Evolutionary conservation across 1,140 invertebrate species (phyloP), one percentile per base, ranked within the genome.

Genomic region (Lepidostoma basale): DNA sequence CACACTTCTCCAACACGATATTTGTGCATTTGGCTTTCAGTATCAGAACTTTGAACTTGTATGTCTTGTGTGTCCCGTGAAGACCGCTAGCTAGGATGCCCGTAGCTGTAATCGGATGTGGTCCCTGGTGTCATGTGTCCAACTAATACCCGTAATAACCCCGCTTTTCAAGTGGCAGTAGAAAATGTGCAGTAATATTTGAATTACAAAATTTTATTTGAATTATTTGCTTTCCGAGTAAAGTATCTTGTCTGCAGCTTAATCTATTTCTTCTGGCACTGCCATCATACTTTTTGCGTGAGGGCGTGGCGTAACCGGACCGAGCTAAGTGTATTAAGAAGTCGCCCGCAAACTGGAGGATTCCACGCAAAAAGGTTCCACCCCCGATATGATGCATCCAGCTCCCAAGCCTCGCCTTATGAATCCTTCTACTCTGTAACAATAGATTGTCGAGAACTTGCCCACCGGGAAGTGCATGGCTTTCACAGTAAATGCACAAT

Each of bases 181-280:
- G 54, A 59, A 36, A n/a, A 12, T 36, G 26, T 12, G 30, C 54
- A 39, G 23, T 59, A 45, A 45, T 36, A 59, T 58, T 22, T 58
- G 30, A 18, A 39, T 59, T 59, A 22, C n/a, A n/a, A n/a, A n/a
- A n/a, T 59, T 22, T 59, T 10, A 45, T 45, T 45, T 2, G 8
- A 36, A 36, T 36, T 3, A 40, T 59, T 59, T 58, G 30, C 36
- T 39, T 59, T 59, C 12, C 18, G 54, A 39, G 54, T 40, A 59
- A 59, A 59, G 54, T 59, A 39, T 30, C 74, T 75, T 74, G 74
- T 76, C 74, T 74, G 75, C 62, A 80, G 82, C 81, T 83, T 82
- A 80, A 81, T 82, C 80, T 82, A 80, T 83, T 83, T 73, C 60
- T 82, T 83, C 80, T 83, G 80, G 79, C 80, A 82, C 81, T 77